phyloP scores from a whole-genome alignment of 2,113 vertebrate genomes.

The Lynx canadensis region DNA sequence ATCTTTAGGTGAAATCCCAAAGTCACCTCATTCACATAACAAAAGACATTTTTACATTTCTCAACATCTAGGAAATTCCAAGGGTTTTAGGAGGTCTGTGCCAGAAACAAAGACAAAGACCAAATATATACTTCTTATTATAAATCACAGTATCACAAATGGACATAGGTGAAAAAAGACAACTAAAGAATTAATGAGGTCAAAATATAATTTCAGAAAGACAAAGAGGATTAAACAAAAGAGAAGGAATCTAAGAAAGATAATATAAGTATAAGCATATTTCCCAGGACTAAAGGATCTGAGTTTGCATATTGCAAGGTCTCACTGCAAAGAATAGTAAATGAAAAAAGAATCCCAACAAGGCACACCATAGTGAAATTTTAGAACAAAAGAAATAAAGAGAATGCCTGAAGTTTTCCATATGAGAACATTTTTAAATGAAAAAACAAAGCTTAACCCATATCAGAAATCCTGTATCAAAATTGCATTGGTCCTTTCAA shows the following conservation, averaged over 20 bases:
- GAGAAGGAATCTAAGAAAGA: neutral
- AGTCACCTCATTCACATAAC: neutral
- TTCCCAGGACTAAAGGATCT: neutral
- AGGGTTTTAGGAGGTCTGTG: neutral
- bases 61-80: neutral
- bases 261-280: neutral
- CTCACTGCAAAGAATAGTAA: neutral
- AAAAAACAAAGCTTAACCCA: neutral
- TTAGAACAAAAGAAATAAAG: neutral
- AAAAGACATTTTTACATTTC: neutral
- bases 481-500: neutral
- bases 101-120: neutral
- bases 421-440: neutral
- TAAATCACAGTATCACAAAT: neutral
- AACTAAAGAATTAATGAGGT: neutral
- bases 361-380: neutral
- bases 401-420: neutral
- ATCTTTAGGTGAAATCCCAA: neutral
- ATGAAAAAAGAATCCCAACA: neutral
- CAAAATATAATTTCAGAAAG: neutral
- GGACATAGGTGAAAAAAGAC: neutral
- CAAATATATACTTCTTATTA: neutral
- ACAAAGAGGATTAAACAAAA: neutral
- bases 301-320: neutral
- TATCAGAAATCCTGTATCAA: neutral